A percentile compares a stretch with the other conserved stretches of the same genome.
Conservation (phyloP, 2,888 invertebrate species). For the Pocota personata region DNA sequence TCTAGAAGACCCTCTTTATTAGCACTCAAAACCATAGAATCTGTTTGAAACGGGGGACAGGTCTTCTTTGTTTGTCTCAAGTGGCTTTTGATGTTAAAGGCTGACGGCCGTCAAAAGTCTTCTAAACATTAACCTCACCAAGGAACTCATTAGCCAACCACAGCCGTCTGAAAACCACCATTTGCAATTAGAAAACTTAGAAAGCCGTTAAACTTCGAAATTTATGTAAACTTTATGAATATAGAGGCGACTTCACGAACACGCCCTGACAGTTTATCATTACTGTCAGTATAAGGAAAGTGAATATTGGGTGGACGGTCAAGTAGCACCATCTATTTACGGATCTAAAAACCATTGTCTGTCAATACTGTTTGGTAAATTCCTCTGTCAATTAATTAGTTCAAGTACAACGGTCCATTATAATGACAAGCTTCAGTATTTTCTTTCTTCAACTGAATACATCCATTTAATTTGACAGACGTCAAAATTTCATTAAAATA, state of each 20-base stretch:
- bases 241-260: too few relatives aligned
- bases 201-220: too few relatives aligned
- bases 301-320: too few relatives aligned
- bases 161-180: not conserved
- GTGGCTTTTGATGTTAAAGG: not conserved
- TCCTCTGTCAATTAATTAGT: too few relatives aligned
- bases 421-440: not conserved
- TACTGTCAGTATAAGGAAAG: too few relatives aligned
- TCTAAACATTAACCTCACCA: not conserved
- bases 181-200: too few relatives aligned
- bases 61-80: not conserved
- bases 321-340: too few relatives aligned
- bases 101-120: not conserved
- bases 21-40: not conserved
- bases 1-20: not conserved
- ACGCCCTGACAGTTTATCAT: too few relatives aligned
- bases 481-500: not conserved
- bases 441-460: not conserved
- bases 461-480: not conserved
- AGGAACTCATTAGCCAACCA: not conserved
- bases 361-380: too few relatives aligned
- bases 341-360: too few relatives aligned
- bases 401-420: not conserved
- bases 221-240: too few relatives aligned
- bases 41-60: not conserved